Base-by-base conservation (phyloP, 2,888 invertebrate genomes). In the Nipponacmea schrenckii region DNA sequence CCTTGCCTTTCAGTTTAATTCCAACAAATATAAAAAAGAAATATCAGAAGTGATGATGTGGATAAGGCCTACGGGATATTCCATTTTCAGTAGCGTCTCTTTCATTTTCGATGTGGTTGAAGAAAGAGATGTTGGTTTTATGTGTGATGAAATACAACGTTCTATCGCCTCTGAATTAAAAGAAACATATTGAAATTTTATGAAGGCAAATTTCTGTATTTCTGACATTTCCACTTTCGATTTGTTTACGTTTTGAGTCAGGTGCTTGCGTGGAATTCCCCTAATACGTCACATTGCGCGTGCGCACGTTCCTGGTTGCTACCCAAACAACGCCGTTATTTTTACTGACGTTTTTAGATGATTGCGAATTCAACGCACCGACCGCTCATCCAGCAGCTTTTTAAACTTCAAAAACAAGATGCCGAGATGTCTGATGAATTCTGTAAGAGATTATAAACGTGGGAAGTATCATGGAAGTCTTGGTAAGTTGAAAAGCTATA, bases 361-460 rank as follows among this genome's bases (percentile, higher is more conserved):
- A 39, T 39, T 10, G 56, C 20, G 56, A 56, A 20, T 56, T 14
- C 56, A 56, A 24, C 56, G 56, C 56, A 56, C 56, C 56, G 56
- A 56, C 56, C 24, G 4, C 39, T 39, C 39, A 39, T 39, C 39
- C 39, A 39, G 4, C 39, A 39, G 10, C 4, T 8, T 39, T 39
- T 39, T 2, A 50, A n/a, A 56, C 20, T 8, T 17, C n/a, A 15
- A 12, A n/a, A 46, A 62, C 31, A 86, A 63, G 45, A 83, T 84
- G 84, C 84, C 84, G 7, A 81, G 79, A 74, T 80, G 81, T 74
- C 77, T 81, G 27, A 71, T 84, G 67, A 76, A 83, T 69, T 73
- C 79, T 24, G 77, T 81, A 24, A 73, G 83, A 72, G 81, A 80
- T 67, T 83, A 83, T 71, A 77, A 77, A 68, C 73, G 78, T 26